Percentiles rank a stretch among this genome's conserved stretches.
phyloP scores from a whole-genome alignment of 2,888 invertebrate genomes.

The Ichneumon xanthorius region DNA sequence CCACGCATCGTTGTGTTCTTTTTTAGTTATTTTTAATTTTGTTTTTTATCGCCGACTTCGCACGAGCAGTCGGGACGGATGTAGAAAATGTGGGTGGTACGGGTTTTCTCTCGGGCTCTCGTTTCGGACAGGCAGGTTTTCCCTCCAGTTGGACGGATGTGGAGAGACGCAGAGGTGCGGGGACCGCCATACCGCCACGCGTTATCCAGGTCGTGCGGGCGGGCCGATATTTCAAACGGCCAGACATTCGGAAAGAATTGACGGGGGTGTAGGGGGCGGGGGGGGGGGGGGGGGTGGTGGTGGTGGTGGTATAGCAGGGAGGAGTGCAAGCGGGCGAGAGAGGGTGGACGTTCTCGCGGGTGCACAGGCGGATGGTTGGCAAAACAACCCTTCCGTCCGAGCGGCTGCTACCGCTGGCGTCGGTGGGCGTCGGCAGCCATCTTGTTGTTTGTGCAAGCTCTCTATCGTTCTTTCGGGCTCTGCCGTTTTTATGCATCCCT shows the following conservation, averaged over 20 bases:
- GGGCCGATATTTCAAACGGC: conserved; percentile 79
- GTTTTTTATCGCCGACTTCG: conserved; percentile 47
- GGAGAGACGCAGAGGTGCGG: conserved; percentile 4
- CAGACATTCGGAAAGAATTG: conserved; percentile 81
- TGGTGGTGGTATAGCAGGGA: not conserved
- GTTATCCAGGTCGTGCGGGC: conserved; percentile 68
- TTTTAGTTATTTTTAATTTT: not conserved
- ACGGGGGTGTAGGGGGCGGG: conserved; percentile 69
- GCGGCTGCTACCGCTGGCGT: conserved; percentile 74
- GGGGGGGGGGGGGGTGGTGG: not conserved
- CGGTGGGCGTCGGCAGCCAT: conserved; percentile 79
- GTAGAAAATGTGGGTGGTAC: not conserved
- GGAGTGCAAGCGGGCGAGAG: conserved; percentile 63
- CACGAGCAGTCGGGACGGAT: conserved; percentile 22
- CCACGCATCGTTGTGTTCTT: not conserved
- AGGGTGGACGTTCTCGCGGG: conserved; percentile 65
- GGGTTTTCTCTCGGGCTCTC: conserved; percentile 1
- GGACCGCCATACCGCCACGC: conserved; percentile 40
- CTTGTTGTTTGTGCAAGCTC: conserved; percentile 83
- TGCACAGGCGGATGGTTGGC: conserved; percentile 71
- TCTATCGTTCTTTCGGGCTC: conserved; percentile 69
- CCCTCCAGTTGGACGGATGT: conserved; percentile 7
- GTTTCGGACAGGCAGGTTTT: conserved; percentile 18
- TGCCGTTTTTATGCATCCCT: conserved; percentile 72
- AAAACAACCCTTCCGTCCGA: conserved; percentile 80